Evolutionary conservation across 2,797 vertebrate genomes (phyloP), one percentile per base, ranked within the genome.

Genomic region (Lates japonicus): DNA sequence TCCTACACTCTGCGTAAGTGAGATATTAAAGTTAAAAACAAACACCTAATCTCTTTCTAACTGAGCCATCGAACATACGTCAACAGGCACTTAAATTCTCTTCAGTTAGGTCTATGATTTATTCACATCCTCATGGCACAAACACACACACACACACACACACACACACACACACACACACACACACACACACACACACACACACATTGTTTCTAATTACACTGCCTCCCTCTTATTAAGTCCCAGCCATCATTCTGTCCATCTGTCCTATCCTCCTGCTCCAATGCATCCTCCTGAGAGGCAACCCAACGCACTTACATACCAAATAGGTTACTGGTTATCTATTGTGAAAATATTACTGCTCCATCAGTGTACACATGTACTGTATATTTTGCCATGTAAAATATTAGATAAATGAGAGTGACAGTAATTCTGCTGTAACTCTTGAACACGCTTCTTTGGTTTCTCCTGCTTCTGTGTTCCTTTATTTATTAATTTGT

Each of bases 71-170:
- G 13, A 82, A 75, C 37, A 82, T 70, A 33, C 78, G 80, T 87
- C 81, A 89, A 86, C 67, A 70, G 61, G 71, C 76, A 64, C 72
- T 87, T 79, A 75, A 57, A 70, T 33, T 68, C 64, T 75, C 72
- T 59, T 75, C 46, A 81, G 60, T 60, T 22, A 63, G 48, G 42
- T 39, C 17, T 63, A 4, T 80, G 64, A 79, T 73, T 75, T 62
- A 81, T 75, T 55, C 72, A 66, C 25, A 74, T 64, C 37, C 31
- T 68, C 33, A 48, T 52, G 20, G 44, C 12, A 11, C 7, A n/a
- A 22, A 16, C 62, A 72, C 54, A 79, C 72, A 58, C 20, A 48
- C 58, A 64, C 62, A 41, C 60, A 70, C 57, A 37, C 44, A 55
- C 39, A 54, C 52, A 60, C 42, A 54, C 46, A 52, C 54, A 66